phyloP scores from a whole-genome alignment of 2,113 vertebrate genomes.

The Rutilus rutilus region DNA sequence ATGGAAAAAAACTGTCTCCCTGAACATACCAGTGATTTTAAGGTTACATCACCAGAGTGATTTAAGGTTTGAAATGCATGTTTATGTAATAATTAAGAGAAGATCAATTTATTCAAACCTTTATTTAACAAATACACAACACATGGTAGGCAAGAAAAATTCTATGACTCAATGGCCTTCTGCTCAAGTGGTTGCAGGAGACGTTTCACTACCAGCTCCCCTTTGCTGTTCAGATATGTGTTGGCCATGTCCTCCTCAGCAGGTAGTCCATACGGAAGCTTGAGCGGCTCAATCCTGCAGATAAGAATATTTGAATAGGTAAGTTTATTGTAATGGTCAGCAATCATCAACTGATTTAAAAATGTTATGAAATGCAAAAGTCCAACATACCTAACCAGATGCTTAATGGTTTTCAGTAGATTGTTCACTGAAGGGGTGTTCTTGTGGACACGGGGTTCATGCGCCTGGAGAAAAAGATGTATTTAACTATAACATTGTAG shows the following conservation, averaged over 20 bases:
- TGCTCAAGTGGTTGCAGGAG: constrained; percentile 73
- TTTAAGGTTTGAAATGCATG: neutral
- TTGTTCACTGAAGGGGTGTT: constrained; percentile 91
- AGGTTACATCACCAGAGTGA: neutral
- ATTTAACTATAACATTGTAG: neutral
- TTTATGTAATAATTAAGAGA: neutral
- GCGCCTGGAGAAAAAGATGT: constrained; percentile 69
- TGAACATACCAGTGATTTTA: neutral
- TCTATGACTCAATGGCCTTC: constrained; percentile 73
- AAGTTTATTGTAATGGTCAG: neutral
- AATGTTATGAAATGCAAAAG: neutral
- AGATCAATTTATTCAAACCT: neutral
- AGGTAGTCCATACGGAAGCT: constrained; percentile 87
- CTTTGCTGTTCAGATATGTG: constrained; percentile 84
- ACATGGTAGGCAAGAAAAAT: neutral
- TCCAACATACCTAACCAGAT: constrained; percentile 88
- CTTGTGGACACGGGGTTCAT: constrained; percentile 88
- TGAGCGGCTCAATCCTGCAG: constrained; percentile 88
- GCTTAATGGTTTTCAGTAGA: constrained; percentile 89
- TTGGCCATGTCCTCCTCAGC: constrained; percentile 84
- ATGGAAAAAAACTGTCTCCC: neutral
- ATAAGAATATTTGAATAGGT: neutral
- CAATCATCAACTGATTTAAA: neutral
- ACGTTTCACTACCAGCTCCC: constrained; percentile 84
- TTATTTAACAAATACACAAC: constrained; percentile 41